Percentiles rank a stretch among this genome's conserved stretches.
Evolutionary conservation across 2,797 vertebrate species (phyloP).

Genomic region (Sebastes iracundus): DNA sequence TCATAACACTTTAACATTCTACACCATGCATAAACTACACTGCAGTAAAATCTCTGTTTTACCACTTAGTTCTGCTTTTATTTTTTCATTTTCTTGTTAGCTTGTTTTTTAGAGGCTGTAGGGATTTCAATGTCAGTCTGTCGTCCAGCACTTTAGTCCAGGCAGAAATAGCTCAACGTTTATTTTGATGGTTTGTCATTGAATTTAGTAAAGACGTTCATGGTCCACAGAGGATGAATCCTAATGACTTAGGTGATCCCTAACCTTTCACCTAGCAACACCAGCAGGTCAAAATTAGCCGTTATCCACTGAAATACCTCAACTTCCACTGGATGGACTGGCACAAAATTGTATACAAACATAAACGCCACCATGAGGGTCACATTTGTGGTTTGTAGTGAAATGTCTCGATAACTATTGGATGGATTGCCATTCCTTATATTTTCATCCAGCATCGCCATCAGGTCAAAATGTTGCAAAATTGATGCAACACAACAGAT

Average conservation of each 20-base stretch:
- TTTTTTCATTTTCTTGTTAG: background rate
- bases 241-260: background rate
- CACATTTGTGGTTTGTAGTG: no score
- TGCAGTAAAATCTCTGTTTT: background rate
- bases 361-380: no score
- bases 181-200: background rate
- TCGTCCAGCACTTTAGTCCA: no score
- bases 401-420: no score
- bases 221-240: background rate
- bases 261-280: background rate
- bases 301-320: no score
- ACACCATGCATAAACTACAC: background rate
- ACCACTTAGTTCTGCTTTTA: background rate
- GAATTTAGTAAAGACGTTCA: background rate
- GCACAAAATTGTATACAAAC: background rate
- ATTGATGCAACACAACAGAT: no score
- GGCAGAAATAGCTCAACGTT: no score
- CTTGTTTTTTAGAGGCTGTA: background rate
- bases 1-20: background rate
- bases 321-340: background rate
- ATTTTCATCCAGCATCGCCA: no score
- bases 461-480: no score
- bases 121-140: background rate
- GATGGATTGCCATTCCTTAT: no score
- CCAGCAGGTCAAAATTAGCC: rapidly evolving